These are phyloP conservation scores for Gorsachius goisagi DNA, from an alignment of 2,113 vertebrate species.

Conservation along the genomic window DNA sequence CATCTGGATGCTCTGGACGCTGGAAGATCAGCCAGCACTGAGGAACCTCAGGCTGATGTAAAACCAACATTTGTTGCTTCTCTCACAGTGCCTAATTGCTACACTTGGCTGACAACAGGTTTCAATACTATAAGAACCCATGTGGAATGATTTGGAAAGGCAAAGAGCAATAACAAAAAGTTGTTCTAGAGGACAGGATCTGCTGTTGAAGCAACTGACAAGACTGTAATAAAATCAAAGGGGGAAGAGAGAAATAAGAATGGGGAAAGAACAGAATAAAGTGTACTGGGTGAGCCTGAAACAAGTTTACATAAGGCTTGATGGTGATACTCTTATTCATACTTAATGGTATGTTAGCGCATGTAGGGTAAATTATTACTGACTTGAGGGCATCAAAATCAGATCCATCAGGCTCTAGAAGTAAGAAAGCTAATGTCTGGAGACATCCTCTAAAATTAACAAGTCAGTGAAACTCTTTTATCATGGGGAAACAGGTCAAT, in stretches of 20 bases:
- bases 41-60: neutral
- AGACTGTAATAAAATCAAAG: neutral
- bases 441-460: conserved; percentile 1
- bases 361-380: conserved; percentile 17
- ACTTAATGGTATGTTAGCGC: neutral
- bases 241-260: neutral
- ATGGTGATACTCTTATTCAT: neutral
- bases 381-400: conserved; percentile 39
- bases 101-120: neutral
- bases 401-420: neutral
- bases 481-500: neutral
- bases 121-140: neutral
- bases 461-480: neutral
- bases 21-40: neutral
- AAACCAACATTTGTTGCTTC: neutral
- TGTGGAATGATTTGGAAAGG: neutral
- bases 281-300: neutral
- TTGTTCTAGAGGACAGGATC: neutral
- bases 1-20: neutral
- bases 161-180: neutral
- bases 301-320: neutral
- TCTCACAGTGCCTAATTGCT: neutral
- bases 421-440: neutral
- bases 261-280: neutral
- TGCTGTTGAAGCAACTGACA: neutral